These are phyloP conservation scores for Corythornis vintsioides DNA, from an alignment of 2,113 vertebrate species.

Conservation along the genomic window DNA sequence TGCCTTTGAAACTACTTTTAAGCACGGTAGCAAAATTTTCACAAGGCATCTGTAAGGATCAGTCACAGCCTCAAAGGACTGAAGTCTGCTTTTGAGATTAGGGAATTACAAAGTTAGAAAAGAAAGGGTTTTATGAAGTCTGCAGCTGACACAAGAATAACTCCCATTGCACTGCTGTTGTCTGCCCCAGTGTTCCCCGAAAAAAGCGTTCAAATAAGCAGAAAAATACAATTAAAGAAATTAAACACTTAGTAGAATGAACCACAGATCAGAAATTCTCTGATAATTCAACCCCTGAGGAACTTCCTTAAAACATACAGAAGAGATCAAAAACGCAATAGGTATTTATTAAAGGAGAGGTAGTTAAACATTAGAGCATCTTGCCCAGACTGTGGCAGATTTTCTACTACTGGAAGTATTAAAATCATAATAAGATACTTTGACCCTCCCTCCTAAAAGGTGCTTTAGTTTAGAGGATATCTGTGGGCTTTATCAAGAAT, in stretches of 20 bases:
- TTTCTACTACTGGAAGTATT: neutral
- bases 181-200: neutral
- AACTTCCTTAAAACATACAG: neutral
- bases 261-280: neutral
- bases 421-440: neutral
- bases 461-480: neutral
- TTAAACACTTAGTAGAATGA: neutral
- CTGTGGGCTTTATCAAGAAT: neutral
- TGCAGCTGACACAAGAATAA: neutral
- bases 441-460: neutral
- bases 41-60: neutral
- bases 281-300: neutral
- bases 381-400: neutral
- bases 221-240: neutral
- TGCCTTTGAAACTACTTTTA: neutral
- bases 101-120: neutral
- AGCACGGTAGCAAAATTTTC: neutral
- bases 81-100: neutral
- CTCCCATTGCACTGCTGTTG: neutral
- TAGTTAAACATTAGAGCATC: neutral
- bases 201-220: neutral
- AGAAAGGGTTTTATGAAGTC: neutral
- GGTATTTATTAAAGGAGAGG: neutral
- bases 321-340: neutral
- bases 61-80: neutral